Base-by-base conservation (phyloP, 2,888 invertebrate species). In the Agapetus fuscipes region DNA sequence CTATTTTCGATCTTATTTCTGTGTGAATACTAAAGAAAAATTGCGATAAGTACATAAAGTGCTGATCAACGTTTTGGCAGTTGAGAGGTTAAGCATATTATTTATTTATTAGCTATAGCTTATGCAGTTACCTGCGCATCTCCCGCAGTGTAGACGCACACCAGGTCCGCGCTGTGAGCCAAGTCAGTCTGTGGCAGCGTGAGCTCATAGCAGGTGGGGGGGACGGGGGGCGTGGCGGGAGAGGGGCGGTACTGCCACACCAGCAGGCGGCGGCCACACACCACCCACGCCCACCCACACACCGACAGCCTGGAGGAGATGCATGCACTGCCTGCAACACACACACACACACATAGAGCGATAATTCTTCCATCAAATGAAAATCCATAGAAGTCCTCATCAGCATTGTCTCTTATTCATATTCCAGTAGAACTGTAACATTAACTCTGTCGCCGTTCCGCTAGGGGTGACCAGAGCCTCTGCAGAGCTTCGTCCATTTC, bases 141-240 rank as follows among this genome's bases (percentile, higher is more conserved):
- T 30, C 64, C 62, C 2, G 66, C 63, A 10, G 74, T 66, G 56
- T 83, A 86, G 1, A 90, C 76, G 16, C 79, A 76, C 1, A 88
- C 81, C 11, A 91, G 71, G 41, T 90, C 82, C 1, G 94, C 87
- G 53, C 85, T 81, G 58, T 95, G 94, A 0, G 89, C 87, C 11
- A 94, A 71, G 60, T 94, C 94, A 51, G 93, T 93, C 49, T 91
- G 88, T 0, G 94, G 94, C 27, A 95, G 60, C 0, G 84, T 82
- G 10, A 95, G 66, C 57, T 95, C 94, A 25, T 87, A 74, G 50
- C 91, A 91, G 30, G 84, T 81, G 31, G 64, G 55, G 2, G 64
- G 59, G 17, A 65, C 63, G 15, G 28, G 29, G 57, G 57, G 58
- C 3, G 54, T 52, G 49, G 57, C 57, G 37, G 58, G 59, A 55